These are phyloP conservation scores for Agrotis clavis DNA, from an alignment of 2,888 invertebrate genomes.

Conservation along the genomic window DNA sequence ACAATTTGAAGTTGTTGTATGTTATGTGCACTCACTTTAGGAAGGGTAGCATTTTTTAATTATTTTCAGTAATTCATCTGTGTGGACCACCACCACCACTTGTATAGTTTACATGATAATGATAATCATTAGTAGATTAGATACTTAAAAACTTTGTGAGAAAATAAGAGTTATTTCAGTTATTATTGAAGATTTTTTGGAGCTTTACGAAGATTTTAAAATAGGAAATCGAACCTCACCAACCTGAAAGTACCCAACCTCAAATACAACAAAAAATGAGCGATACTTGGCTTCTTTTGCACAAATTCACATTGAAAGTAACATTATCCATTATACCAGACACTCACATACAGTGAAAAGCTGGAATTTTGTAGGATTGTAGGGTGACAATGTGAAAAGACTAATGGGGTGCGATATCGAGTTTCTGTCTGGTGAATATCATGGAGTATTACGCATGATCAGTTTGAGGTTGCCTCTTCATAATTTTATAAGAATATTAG, in stretches of 20 bases:
- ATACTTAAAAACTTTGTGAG: not conserved
- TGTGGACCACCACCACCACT: too few species aligned
- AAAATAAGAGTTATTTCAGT: not conserved
- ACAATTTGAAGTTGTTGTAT: not conserved
- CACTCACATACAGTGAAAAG: constrained; percentile 65
- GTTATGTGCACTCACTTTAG: too few species aligned
- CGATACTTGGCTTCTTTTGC: constrained; percentile 46
- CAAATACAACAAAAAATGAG: constrained; percentile 34
- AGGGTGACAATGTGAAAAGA: constrained; percentile 66
- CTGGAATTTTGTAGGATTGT: constrained; percentile 63
- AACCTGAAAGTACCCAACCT: not conserved
- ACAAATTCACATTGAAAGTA: constrained; percentile 64
- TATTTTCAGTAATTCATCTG: too few species aligned
- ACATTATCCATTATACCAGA: constrained; percentile 69
- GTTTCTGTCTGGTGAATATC: constrained; percentile 64
- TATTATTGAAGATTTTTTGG: too few species aligned
- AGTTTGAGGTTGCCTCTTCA: constrained; percentile 22
- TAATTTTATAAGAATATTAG: not conserved
- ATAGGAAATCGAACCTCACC: not conserved
- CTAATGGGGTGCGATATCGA: constrained; percentile 69
- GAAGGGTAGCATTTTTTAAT: too few species aligned
- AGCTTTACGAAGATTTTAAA: not conserved
- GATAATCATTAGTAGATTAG: too few species aligned
- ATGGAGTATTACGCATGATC: constrained; percentile 45
- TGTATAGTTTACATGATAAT: too few species aligned